Conservation (phyloP, 2,797 vertebrate species). For the Potorous gilbertii region DNA sequence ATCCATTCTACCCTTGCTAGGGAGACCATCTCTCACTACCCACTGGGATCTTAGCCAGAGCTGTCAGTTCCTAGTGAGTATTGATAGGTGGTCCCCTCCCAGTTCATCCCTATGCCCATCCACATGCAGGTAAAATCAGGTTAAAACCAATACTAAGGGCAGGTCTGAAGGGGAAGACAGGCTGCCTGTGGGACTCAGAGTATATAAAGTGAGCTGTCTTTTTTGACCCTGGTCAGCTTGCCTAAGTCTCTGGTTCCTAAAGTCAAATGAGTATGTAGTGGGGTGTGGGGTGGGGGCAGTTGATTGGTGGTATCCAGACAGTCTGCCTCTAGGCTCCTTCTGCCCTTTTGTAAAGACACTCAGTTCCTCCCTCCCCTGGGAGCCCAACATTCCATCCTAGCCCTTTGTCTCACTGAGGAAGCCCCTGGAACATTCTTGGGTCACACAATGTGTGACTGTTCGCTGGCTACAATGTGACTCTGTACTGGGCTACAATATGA, state of each 20-base stretch:
- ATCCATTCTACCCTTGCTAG: neutral
- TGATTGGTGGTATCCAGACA: conserved; percentile 4
- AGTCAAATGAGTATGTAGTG: neutral
- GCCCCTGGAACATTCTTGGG: conserved; percentile 51
- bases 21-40: neutral
- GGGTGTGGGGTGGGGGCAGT: neutral
- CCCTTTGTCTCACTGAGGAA: conserved; percentile 25
- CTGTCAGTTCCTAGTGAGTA: neutral
- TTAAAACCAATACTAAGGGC: neutral
- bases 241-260: conserved; percentile 4
- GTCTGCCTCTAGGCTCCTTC: neutral
- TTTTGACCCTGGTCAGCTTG: neutral
- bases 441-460: conserved; percentile 11
- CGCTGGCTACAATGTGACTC: conserved; percentile 57
- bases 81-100: neutral
- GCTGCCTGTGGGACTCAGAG: neutral
- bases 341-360: conserved; percentile 48
- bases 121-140: neutral
- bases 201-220: neutral
- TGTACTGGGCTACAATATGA: conserved; percentile 42
- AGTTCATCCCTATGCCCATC: neutral
- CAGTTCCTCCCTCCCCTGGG: conserved; percentile 53
- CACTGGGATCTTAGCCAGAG: neutral
- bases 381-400: conserved; percentile 59
- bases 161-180: neutral